phyloP scores from a whole-genome alignment of 2,797 vertebrate species.

The Rhynchonycteris naso region DNA sequence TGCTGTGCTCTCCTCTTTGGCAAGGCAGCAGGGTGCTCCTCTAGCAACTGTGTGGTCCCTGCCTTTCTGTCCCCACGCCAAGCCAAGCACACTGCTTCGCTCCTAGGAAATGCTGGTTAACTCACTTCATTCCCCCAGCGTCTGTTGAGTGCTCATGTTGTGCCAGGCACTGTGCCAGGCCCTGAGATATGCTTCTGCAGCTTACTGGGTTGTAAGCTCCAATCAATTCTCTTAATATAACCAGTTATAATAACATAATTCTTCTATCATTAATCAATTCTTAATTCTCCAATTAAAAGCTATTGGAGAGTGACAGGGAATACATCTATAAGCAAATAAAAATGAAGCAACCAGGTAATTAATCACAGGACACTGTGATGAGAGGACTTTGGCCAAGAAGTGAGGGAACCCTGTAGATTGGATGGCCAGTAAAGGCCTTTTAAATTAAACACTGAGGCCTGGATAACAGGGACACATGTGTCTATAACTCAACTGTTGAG shows the following conservation, averaged over 20 bases:
- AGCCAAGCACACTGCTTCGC: not conserved
- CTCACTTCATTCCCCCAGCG: accelerated
- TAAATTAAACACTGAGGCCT: not conserved
- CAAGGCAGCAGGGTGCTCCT: not conserved
- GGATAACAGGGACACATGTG: not conserved
- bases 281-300: not conserved
- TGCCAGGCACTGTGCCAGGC: not conserved
- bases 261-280: not conserved
- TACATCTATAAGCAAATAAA: not conserved
- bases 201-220: not conserved
- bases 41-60: not conserved
- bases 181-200: not conserved
- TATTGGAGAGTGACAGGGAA: not conserved
- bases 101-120: not conserved
- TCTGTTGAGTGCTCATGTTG: not conserved
- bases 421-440: not conserved
- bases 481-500: not conserved
- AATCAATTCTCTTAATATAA: not conserved
- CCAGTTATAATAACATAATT: not conserved
- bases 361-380: not conserved
- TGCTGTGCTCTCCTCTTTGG: not conserved
- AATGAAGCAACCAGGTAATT: not conserved
- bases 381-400: not conserved
- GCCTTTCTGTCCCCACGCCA: not conserved
- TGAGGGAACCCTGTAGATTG: not conserved